phyloP scores from a whole-genome alignment of 2,113 vertebrate species.

The Carassius carassius region DNA sequence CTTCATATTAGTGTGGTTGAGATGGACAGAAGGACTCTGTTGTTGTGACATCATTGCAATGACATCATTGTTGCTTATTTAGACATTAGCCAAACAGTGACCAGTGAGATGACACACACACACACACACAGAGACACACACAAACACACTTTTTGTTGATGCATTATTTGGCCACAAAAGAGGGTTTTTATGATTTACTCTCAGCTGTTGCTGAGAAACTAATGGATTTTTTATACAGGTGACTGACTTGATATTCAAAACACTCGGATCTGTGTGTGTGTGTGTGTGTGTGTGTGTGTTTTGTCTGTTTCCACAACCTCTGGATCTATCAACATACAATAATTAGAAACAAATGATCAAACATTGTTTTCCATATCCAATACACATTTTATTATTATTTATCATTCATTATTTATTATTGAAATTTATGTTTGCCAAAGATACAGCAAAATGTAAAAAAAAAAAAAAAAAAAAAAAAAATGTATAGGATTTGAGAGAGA shows the following conservation, averaged over 20 bases:
- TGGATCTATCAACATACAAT: background rate
- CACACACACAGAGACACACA: background rate
- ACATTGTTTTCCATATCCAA: too few relatives aligned
- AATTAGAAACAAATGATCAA: background rate
- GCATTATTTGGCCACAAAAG: slow-evolving; percentile 16
- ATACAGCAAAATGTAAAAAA: background rate
- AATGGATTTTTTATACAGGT: slow-evolving; percentile 47
- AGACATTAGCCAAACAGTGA: slow-evolving; percentile 5
- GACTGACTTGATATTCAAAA: slow-evolving; percentile 48
- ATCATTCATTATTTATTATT: background rate
- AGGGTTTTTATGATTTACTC: slow-evolving; percentile 37
- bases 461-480: too few relatives aligned
- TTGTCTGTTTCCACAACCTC: background rate
- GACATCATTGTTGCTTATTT: slow-evolving; percentile 11
- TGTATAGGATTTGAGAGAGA: too few relatives aligned
- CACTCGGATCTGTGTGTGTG: background rate
- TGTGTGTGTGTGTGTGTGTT: background rate
- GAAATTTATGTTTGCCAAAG: background rate
- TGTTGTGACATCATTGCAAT: background rate
- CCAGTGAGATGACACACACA: background rate
- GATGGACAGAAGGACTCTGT: background rate
- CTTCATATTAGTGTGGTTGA: background rate
- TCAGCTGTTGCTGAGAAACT: slow-evolving; percentile 50
- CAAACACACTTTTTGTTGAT: background rate
- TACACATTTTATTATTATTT: background rate